phyloP scores from a whole-genome alignment of 2,113 vertebrate genomes.

The Astatoreochromis straeleni region DNA sequence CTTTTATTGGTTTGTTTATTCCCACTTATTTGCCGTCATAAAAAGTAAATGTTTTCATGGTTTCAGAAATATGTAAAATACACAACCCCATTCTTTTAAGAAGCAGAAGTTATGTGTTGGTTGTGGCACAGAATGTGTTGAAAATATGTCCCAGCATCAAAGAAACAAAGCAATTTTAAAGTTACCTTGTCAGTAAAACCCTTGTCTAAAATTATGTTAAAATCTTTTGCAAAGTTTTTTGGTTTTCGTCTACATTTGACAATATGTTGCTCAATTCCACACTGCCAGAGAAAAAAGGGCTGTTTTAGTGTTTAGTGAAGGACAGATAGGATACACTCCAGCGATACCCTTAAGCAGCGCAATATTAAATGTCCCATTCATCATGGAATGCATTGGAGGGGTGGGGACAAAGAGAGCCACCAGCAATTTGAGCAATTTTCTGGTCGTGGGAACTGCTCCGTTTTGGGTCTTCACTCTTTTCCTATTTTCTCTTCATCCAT shows the following conservation, averaged over 20 bases:
- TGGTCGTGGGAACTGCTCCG: conserved; percentile 55
- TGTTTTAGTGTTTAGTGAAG: conserved; percentile 1
- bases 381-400: conserved; percentile 39
- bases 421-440: conserved; percentile 40
- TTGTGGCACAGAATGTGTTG: background rate
- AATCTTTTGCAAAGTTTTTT: background rate
- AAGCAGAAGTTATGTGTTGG: background rate
- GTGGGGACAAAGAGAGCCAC: conserved; percentile 42
- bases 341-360: conserved; percentile 53
- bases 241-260: background rate
- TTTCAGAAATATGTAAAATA: background rate
- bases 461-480: conserved; percentile 12
- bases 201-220: background rate
- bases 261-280: background rate
- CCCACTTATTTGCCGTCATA: background rate
- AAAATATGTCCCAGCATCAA: background rate
- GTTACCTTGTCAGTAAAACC: background rate
- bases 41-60: background rate
- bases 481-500: conserved; percentile 8
- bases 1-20: background rate
- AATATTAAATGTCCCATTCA: conserved; percentile 74
- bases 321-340: conserved; percentile 36
- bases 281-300: background rate
- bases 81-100: background rate
- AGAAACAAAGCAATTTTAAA: background rate